These are phyloP conservation scores for Scortum barcoo DNA, from an alignment of 2,113 vertebrate species.

Conservation along the genomic window DNA sequence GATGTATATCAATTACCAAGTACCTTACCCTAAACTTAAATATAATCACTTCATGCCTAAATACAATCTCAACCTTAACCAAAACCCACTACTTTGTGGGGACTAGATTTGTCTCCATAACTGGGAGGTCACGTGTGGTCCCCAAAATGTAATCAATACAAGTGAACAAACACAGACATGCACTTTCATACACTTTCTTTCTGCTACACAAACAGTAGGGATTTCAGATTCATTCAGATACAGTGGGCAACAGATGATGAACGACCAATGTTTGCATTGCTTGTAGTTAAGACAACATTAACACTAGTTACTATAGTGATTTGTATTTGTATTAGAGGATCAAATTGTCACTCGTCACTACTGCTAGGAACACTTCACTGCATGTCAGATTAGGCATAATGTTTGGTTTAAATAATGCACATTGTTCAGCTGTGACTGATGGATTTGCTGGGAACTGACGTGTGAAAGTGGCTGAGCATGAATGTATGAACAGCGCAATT, in stretches of 20 bases:
- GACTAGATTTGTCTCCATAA: neutral
- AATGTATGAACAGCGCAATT: conserved; percentile 61
- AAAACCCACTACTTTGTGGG: neutral
- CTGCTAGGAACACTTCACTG: conserved; percentile 31
- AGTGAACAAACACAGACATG: conserved; percentile 2
- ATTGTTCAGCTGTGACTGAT: conserved; percentile 70
- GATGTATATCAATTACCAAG: neutral
- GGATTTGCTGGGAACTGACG: conserved; percentile 54
- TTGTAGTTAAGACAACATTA: conserved; percentile 47
- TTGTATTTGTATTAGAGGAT: conserved; percentile 52
- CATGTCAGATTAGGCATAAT: conserved; percentile 60
- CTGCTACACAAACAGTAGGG: neutral
- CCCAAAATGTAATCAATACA: neutral
- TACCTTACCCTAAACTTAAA: neutral
- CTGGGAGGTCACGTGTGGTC: neutral
- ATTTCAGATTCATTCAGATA: conserved; percentile 1
- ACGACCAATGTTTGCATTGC: conserved; percentile 42
- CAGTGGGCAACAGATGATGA: conserved; percentile 31
- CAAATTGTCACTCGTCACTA: conserved; percentile 53
- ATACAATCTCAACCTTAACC: neutral
- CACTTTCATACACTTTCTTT: neutral
- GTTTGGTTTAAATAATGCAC: conserved; percentile 66
- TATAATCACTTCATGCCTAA: neutral
- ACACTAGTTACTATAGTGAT: conserved; percentile 65
- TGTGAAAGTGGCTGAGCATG: conserved; percentile 67